Conservation (phyloP, 1,140 invertebrate genomes). For the Zaprionus capensis region DNA sequence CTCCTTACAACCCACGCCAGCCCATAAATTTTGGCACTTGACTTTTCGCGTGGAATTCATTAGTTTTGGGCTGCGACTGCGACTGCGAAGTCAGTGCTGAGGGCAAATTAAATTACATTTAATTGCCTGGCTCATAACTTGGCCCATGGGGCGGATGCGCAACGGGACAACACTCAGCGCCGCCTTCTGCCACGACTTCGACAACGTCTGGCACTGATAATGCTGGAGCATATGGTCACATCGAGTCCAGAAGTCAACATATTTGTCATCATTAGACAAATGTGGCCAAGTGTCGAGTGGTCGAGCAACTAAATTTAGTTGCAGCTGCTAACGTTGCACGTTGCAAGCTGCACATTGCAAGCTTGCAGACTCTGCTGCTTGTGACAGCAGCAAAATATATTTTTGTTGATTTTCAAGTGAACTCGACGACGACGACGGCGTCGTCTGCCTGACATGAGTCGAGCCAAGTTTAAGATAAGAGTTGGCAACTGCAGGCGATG, state of each 20-base stretch:
- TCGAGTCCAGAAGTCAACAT: slow-evolving; percentile 27
- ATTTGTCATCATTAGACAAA: slow-evolving; percentile 71
- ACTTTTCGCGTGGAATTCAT: slow-evolving; percentile 74
- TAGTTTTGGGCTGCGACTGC: slow-evolving; percentile 56
- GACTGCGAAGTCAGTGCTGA: slow-evolving; percentile 45
- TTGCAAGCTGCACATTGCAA: slow-evolving; percentile 26
- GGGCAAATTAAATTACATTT: slow-evolving; percentile 80
- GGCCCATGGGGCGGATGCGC: slow-evolving; percentile 21
- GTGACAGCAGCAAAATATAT: slow-evolving; percentile 71
- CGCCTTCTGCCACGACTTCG: no score
- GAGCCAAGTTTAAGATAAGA: slow-evolving; percentile 53
- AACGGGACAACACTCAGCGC: slow-evolving; percentile 5
- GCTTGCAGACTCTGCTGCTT: slow-evolving; percentile 41
- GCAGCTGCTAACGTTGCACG: slow-evolving; percentile 34
- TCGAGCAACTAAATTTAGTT: slow-evolving; percentile 50
- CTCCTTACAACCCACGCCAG: slow-evolving; percentile 3
- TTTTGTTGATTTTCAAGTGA: slow-evolving; percentile 72
- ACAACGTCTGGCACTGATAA: slow-evolving; percentile 58
- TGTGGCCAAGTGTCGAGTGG: slow-evolving; percentile 38
- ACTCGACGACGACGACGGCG: slow-evolving; percentile 23
- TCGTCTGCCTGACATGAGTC: slow-evolving; percentile 44
- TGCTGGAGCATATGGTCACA: slow-evolving; percentile 18
- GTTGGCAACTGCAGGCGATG: slow-evolving; percentile 48
- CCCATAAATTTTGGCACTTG: slow-evolving; percentile 61
- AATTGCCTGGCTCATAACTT: slow-evolving; percentile 78